A percentile compares a stretch with the other conserved stretches of the same genome.
Evolutionary conservation across 2,888 invertebrate species (phyloP).

Genomic region (Ochropacha duplaris): DNA sequence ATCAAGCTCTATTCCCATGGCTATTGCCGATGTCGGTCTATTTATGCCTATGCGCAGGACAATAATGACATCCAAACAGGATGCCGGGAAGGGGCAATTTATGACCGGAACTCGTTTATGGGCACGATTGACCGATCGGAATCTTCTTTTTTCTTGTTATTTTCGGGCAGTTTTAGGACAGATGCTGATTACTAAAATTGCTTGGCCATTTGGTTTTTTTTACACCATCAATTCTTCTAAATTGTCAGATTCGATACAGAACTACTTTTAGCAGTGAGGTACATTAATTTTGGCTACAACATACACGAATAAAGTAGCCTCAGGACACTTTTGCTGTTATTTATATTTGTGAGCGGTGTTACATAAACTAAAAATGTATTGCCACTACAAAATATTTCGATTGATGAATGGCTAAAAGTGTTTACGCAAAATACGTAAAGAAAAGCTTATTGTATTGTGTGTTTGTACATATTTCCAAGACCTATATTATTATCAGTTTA

Average conservation of each 20-base stretch:
- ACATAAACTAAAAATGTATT: too few species aligned
- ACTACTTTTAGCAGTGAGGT: too few species aligned
- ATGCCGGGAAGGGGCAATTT: slow-evolving; percentile 67
- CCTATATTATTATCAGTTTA: not conserved
- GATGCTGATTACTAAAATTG: not conserved
- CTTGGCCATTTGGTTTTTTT: not conserved
- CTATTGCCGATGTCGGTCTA: slow-evolving; percentile 34
- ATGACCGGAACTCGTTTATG: slow-evolving; percentile 73
- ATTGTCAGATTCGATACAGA: not conserved
- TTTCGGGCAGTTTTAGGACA: slow-evolving; percentile 30
- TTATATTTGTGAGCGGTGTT: not conserved
- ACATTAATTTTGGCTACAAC: too few species aligned
- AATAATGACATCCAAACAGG: slow-evolving; percentile 67
- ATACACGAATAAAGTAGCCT: too few species aligned
- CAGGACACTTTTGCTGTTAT: not conserved
- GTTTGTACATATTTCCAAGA: not conserved
- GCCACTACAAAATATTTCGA: too few species aligned
- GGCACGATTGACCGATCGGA: slow-evolving; percentile 61
- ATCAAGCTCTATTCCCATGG: slow-evolving; percentile 29
- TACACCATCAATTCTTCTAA: not conserved
- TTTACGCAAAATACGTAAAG: not conserved
- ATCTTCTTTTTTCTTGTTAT: slow-evolving; percentile 37
- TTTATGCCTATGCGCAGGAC: slow-evolving; percentile 51
- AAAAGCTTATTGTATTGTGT: not conserved
- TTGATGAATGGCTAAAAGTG: not conserved